These are phyloP conservation scores for Dicaeum eximium DNA, from an alignment of 2,113 vertebrate genomes.

Conservation along the genomic window DNA sequence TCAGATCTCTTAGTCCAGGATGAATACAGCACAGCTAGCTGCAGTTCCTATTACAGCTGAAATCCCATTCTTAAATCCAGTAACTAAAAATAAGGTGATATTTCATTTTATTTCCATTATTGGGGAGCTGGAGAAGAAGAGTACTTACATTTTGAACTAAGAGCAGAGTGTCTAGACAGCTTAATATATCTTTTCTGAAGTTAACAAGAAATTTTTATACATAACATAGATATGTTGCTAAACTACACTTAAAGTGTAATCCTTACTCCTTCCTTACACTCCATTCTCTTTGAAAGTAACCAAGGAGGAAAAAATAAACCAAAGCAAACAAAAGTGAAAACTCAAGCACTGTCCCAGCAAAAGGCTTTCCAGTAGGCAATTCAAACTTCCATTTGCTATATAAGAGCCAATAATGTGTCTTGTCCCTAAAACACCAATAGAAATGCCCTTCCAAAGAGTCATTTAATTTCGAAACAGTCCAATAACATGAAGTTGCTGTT, in stretches of 20 bases:
- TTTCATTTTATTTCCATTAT: constrained; percentile 32
- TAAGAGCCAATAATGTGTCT: background rate
- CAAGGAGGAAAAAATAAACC: background rate
- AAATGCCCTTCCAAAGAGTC: background rate
- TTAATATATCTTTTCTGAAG: background rate
- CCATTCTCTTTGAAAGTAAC: background rate
- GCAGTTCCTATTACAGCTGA: background rate
- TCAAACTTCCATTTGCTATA: background rate
- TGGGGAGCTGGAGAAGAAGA: background rate
- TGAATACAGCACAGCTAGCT: background rate
- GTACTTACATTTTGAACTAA: background rate
- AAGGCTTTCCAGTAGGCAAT: background rate
- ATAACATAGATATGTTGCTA: background rate
- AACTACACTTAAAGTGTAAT: background rate
- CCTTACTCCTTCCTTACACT: background rate
- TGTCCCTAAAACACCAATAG: background rate
- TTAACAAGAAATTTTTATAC: background rate
- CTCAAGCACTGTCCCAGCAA: background rate
- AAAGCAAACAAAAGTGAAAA: background rate
- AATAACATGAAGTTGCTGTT: background rate
- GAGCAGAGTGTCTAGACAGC: background rate
- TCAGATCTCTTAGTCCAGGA: background rate
- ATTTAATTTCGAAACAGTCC: background rate
- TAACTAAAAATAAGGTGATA: constrained; percentile 19
- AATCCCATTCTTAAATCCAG: constrained; percentile 32